Evolutionary conservation across 2,888 invertebrate species (phyloP).

Genomic region (Myopa tessellatipennis): DNA sequence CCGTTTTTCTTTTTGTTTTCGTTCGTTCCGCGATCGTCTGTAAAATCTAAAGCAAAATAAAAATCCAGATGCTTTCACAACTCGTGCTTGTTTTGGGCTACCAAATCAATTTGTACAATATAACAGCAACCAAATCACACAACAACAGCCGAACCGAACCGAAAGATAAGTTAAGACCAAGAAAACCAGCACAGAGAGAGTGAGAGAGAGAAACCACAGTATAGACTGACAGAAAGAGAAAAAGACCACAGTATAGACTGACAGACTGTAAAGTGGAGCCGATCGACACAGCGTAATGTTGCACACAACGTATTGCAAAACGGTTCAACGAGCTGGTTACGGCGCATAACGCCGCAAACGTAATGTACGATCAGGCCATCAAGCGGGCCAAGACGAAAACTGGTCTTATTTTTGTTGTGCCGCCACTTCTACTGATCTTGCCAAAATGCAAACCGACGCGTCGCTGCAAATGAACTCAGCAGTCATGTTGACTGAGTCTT

Average conservation of each 20-base stretch:
- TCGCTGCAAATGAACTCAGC: conserved; percentile 17
- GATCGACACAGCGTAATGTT: conserved; percentile 1
- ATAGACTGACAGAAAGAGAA: no score
- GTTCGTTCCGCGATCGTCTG: no score
- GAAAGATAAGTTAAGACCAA: background rate
- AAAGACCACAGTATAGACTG: no score
- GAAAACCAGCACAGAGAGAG: background rate
- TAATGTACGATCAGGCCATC: background rate
- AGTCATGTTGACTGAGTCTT: background rate
- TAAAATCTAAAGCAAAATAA: no score
- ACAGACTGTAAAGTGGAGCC: background rate
- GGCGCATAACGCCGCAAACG: background rate
- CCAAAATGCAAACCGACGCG: conserved; percentile 12
- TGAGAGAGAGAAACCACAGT: no score
- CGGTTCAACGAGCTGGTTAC: background rate
- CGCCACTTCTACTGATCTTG: background rate
- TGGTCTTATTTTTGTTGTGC: background rate
- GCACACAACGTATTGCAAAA: conserved; percentile 3
- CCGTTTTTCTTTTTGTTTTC: no score
- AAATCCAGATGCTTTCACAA: no score
- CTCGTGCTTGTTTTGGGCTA: background rate
- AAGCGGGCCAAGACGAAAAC: background rate
- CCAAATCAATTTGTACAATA: conserved; percentile 23
- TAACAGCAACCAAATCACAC: background rate
- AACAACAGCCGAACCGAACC: background rate